Conservation (phyloP, 2,888 invertebrate species). For the Itoplectis maculator region DNA sequence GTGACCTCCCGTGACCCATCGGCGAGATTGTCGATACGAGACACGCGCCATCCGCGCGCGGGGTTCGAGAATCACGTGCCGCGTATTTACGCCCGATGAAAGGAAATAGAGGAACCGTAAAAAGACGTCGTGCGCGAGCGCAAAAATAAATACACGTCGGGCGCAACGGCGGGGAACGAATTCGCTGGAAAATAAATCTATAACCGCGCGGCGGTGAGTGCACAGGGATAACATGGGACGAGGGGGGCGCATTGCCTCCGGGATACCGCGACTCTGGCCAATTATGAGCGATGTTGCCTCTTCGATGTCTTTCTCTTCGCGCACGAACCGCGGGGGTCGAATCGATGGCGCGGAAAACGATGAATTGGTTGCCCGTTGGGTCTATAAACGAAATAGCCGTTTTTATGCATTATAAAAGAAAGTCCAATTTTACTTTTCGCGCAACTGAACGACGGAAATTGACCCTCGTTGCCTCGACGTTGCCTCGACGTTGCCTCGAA, state of each 20-base stretch:
- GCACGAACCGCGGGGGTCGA: not conserved
- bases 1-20: conserved; percentile 4
- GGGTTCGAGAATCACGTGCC: conserved; percentile 1
- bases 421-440: not conserved
- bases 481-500: not conserved
- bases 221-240: conserved; percentile 10
- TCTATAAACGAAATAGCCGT: not conserved
- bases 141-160: conserved; percentile 14
- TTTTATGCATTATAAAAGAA: not conserved
- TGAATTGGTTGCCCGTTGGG: not conserved
- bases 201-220: conserved; percentile 6
- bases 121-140: conserved; percentile 31
- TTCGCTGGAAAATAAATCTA: conserved; percentile 20
- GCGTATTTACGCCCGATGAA: conserved; percentile 5
- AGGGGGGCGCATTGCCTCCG: not conserved
- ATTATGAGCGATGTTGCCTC: not conserved
- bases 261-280: not conserved
- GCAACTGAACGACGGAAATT: not conserved
- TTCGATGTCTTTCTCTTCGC: not conserved
- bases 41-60: not conserved
- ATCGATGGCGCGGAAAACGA: not conserved
- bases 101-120: conserved; percentile 16
- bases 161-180: not conserved
- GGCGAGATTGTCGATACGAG: not conserved
- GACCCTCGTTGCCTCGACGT: not conserved